Conservation (phyloP, 2,888 invertebrate genomes). For the Acleris cristana region DNA sequence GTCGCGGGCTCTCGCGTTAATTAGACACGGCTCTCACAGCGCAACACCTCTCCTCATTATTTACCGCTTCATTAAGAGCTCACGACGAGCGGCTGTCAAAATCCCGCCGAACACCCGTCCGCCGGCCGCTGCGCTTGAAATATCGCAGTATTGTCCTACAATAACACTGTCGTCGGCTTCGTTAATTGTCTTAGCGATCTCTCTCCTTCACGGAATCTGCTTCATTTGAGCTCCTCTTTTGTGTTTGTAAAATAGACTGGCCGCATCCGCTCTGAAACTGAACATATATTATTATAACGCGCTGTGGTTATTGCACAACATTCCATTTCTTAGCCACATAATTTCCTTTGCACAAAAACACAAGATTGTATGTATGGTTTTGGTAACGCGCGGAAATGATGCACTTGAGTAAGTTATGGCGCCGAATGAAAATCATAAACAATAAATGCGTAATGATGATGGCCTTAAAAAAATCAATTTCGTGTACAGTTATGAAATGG, state of each 20-base stretch:
- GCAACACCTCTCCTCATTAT: conserved; percentile 80
- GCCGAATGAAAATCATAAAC: conserved; percentile 68
- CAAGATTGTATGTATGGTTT: conserved; percentile 62
- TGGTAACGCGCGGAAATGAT: conserved; percentile 72
- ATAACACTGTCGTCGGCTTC: conserved; percentile 76
- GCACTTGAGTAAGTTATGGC: conserved; percentile 64
- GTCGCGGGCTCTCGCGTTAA: conserved; percentile 68
- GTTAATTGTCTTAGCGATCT: conserved; percentile 73
- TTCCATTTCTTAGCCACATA: conserved; percentile 59
- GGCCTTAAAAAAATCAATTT: conserved; percentile 76
- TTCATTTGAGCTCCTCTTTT: conserved; percentile 61
- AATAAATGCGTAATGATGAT: conserved; percentile 75
- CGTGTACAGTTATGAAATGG: conserved; percentile 67
- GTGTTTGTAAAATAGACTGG: conserved; percentile 63
- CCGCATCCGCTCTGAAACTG: conserved; percentile 58
- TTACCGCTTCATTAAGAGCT: conserved; percentile 83
- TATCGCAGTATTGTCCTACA: conserved; percentile 78
- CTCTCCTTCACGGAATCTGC: conserved; percentile 58
- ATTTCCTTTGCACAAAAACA: conserved; percentile 67
- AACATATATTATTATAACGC: conserved; percentile 45
- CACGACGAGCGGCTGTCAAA: conserved; percentile 78
- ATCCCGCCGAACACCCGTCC: conserved; percentile 70
- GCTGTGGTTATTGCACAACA: conserved; percentile 58
- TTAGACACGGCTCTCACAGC: conserved; percentile 73
- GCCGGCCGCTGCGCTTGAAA: conserved; percentile 67